Evolutionary conservation across 2,888 invertebrate genomes (phyloP).

Genomic region (Pegoplata infirma): DNA sequence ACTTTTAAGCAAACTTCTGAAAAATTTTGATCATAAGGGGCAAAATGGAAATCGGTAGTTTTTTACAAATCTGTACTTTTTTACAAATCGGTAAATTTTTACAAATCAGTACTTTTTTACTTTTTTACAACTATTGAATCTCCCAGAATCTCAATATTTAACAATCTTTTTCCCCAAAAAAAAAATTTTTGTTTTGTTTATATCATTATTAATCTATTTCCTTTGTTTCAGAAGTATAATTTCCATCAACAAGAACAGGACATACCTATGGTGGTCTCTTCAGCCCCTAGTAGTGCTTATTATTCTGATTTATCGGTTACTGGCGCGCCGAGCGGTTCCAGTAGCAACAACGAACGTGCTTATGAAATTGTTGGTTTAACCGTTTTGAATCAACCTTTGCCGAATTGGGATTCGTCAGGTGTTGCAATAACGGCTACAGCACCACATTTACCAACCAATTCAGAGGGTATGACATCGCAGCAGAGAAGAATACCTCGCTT

Average conservation of each 20-base stretch:
- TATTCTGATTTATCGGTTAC: conserved; percentile 84
- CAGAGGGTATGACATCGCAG: conserved; percentile 69
- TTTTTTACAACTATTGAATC: too few relatives aligned
- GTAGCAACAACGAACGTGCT: conserved; percentile 79
- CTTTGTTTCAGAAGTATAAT: conserved; percentile 74
- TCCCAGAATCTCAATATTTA: too few relatives aligned
- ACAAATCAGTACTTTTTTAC: too few relatives aligned
- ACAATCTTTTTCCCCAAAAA: too few relatives aligned
- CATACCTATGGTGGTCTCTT: conserved; percentile 80
- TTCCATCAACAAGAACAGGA: conserved; percentile 78
- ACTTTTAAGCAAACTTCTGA: too few relatives aligned
- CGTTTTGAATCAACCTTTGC: conserved; percentile 79
- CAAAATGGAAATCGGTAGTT: too few relatives aligned
- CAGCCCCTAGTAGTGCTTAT: conserved; percentile 86
- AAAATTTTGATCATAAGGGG: too few relatives aligned
- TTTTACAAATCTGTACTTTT: too few relatives aligned
- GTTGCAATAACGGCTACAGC: conserved; percentile 41
- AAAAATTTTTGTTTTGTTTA: conserved; percentile 4
- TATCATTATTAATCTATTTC: neutral
- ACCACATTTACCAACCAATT: conserved; percentile 62
- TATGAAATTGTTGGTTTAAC: conserved; percentile 82
- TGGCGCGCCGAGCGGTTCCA: conserved; percentile 76
- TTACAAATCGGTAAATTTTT: too few relatives aligned
- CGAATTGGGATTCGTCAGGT: conserved; percentile 75
- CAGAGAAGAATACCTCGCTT: conserved; percentile 78